A percentile compares a stretch with the other conserved stretches of the same genome.
Conservation (phyloP, 2,888 invertebrate genomes). For the Piscicola geometra region DNA sequence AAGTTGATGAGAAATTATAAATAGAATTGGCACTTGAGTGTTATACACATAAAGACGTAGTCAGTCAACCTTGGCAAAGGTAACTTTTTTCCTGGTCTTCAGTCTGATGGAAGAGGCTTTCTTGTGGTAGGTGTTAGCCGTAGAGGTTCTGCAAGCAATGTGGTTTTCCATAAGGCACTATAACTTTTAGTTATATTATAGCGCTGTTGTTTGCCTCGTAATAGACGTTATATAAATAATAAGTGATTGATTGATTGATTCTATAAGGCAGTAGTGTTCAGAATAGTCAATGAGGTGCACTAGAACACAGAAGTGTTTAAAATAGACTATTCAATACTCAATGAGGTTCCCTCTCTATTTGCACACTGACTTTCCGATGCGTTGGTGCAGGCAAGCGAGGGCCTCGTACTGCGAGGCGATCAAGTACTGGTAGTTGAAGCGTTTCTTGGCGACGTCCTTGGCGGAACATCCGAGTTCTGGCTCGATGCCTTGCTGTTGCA, state of each 20-base stretch:
- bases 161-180: not conserved
- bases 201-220: no score
- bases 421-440: not conserved
- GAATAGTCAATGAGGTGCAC: not conserved
- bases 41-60: no score
- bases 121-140: not conserved
- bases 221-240: no score
- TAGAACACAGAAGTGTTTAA: not conserved
- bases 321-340: not conserved
- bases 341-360: not conserved
- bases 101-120: not conserved
- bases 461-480: no score
- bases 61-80: slow-evolving; percentile 11
- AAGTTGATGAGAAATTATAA: no score
- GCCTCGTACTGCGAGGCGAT: not conserved
- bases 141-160: not conserved
- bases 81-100: not conserved
- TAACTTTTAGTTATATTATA: not conserved
- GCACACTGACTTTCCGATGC: slow-evolving; percentile 1
- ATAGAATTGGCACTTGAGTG: no score
- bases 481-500: no score
- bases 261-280: no score
- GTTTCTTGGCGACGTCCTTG: no score
- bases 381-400: not conserved
- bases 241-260: no score